Conservation (phyloP, 2,888 invertebrate species). For the Drosophila aldrichi region DNA sequence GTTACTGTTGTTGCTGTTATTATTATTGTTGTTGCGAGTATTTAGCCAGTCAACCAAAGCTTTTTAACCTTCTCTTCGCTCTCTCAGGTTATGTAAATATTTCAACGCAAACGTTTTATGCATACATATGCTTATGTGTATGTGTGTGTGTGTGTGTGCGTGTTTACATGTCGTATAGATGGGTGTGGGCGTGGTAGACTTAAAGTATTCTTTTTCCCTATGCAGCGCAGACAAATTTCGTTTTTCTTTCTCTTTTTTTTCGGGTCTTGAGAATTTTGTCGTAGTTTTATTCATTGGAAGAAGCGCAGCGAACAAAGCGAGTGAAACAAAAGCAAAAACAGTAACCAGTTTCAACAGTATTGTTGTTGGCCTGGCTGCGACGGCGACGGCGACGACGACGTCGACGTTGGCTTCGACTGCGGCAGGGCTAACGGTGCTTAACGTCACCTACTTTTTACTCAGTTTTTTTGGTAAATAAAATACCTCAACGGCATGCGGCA, state of each 20-base stretch:
- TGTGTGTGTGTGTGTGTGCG: conserved; percentile 12
- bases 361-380: conserved; percentile 30
- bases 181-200: conserved; percentile 57
- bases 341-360: conserved; percentile 61
- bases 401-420: conserved; percentile 20
- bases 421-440: conserved; percentile 73
- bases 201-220: conserved; percentile 58
- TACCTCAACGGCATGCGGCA: conserved; percentile 31
- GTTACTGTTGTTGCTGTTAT: conserved; percentile 25
- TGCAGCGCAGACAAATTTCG: conserved; percentile 46
- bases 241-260: conserved; percentile 38
- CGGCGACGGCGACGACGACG: conserved; percentile 12
- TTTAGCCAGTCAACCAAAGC: conserved; percentile 74
- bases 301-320: conserved; percentile 47
- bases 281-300: conserved; percentile 35
- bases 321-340: conserved; percentile 47
- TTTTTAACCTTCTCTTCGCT: conserved; percentile 43
- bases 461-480: conserved; percentile 57
- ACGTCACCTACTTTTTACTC: conserved; percentile 78
- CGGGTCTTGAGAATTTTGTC: conserved; percentile 32
- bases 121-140: background rate
- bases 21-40: conserved; percentile 37
- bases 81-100: conserved; percentile 68
- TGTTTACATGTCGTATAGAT: conserved; percentile 11
- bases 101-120: conserved; percentile 11